phyloP scores from a whole-genome alignment of 2,797 vertebrate genomes.

The Phalanger gymnotis region DNA sequence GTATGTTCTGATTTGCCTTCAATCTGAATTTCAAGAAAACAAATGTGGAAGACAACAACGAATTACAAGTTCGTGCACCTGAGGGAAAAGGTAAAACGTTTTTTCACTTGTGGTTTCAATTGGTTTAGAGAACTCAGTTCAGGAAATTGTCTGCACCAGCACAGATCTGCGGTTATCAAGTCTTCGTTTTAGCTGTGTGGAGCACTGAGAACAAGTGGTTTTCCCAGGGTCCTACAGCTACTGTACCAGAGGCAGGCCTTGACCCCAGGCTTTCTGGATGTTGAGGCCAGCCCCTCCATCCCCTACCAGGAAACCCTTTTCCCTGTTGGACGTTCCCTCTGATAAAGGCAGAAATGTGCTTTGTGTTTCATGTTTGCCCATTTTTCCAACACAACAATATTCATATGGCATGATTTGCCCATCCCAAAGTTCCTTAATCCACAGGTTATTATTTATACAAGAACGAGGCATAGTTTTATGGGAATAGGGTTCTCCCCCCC shows the following conservation, averaged over 20 bases:
- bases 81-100: neutral
- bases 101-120: neutral
- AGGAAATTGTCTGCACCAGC: neutral
- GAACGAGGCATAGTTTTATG: neutral
- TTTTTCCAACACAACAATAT: neutral
- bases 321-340: neutral
- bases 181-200: neutral
- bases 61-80: neutral
- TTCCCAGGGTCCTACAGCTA: neutral
- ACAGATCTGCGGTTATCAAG: neutral
- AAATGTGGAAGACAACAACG: neutral
- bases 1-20: neutral
- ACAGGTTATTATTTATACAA: neutral
- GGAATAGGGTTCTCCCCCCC: neutral
- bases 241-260: neutral
- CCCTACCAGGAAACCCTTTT: neutral
- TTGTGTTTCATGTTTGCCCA: neutral
- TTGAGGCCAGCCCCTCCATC: neutral
- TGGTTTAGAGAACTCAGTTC: neutral
- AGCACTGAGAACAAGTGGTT: neutral
- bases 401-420: neutral
- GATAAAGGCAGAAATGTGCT: neutral
- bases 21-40: neutral
- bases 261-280: neutral
- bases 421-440: neutral